Evolutionary conservation across 2,888 invertebrate genomes (phyloP), one percentile per base, ranked within the genome.

Genomic region (Mycalesis mineus): DNA sequence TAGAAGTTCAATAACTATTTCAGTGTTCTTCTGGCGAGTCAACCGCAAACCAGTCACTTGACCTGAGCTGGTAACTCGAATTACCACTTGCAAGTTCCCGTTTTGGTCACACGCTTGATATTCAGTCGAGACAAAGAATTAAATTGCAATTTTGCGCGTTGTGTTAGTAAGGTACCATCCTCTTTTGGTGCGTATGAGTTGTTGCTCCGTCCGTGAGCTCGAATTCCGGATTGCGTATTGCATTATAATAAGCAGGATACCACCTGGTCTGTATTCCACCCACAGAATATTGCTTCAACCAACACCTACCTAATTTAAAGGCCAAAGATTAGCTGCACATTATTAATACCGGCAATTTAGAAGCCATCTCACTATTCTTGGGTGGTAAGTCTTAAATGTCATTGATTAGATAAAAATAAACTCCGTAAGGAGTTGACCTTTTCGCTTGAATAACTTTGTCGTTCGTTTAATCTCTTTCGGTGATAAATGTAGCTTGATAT

Each of bases 171-270:
- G 47, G 59, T 51, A 17, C 39, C 42, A 51, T 59, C 62, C 62
- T 42, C 57, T 58, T 64, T 64, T 59, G 52, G 61, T 47, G 48
- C 44, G 55, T 55, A 49, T 41, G 47, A 45, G n/a, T 37, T 42
- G 51, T 67, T 65, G 33, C 33, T 33, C 6, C 11, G 47, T 33
- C 47, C 67, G 67, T 64, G 64, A 55, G 67, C 53, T 53, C 53
- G 51, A 51, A 58, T 63, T 64, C 61, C 61, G 66, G 67, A 66
- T 67, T 68, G 72, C 72, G 72, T 66, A 55, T 61, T 71, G 83
- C 80, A 82, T 78, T 78, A 78, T 80, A 85, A 82, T 79, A 65
- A 66, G 72, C 77, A 77, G 81, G 80, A 82, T 82, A 82, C 82
- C 83, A 84, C 81, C 82, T 84, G 82, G 78, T 67, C 70, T 65